Base-by-base conservation (phyloP, 2,888 invertebrate species). In the Diploptera punctata region DNA sequence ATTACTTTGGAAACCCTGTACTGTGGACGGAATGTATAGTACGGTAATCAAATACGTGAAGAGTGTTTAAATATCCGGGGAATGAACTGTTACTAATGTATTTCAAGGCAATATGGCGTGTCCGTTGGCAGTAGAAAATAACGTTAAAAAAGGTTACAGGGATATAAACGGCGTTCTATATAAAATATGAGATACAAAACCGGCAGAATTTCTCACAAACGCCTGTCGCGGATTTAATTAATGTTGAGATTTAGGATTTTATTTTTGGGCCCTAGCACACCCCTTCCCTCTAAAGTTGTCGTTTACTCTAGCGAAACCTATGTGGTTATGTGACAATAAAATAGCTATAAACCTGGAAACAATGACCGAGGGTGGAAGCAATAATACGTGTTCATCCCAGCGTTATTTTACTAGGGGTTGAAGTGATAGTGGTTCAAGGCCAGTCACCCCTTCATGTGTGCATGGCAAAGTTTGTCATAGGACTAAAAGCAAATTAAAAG, bases 321-420 rank as follows among this genome's bases (percentile, higher is more conserved):
- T 31, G 21, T 21, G 21, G 62, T 62, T 62, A 62, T 19, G 62
- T 24, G 33, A 62, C 62, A 62, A 62, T 62, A 43, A 57, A 57
- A 57, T 26, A 57, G 57, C 24, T 26, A 57, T 57, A 24, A 43
- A 62, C 21, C 62, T 62, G 24, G 62, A 43, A 62, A 62, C 62
- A 62, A 43, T 62, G 62, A 31, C 62, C 21, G 43, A 43, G 43
- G 62, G 62, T 62, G 38, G 43, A 43, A 62, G 43, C 24, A 43
- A 62, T 62, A 62, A 62, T 62, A 62, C 43, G 62, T 62, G 62
- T 38, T 21, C 33, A 43, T 21, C 5, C 16, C 10, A n/a, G 24
- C 18, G 62, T 0, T 7, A 1, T 21, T 18, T 18, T n/a, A 10
- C n/a, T n/a, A 19, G 19, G 1, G 33, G 38, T 21, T 1, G 38